Conservation (phyloP, 2,113 vertebrate species). For the Bathybates hornii region DNA sequence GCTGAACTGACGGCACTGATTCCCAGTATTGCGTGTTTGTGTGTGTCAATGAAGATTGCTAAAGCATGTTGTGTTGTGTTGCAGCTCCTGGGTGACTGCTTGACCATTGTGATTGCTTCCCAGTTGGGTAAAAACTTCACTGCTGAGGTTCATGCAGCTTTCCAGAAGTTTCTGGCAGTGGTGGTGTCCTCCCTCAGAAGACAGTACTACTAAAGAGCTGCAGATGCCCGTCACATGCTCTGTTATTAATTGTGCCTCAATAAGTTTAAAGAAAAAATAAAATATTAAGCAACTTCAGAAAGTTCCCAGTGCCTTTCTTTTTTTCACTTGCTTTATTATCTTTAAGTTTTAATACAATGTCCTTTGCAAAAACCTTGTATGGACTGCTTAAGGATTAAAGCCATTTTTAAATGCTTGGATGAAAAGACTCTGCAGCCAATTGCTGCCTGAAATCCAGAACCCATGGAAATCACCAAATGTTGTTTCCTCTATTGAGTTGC, state of each 20-base stretch:
- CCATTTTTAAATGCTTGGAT: neutral
- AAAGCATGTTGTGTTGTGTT: neutral
- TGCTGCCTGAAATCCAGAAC: neutral
- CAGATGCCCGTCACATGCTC: neutral
- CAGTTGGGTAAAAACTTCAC: slow-evolving; percentile 61
- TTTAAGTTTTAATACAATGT: neutral
- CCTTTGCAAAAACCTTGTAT: neutral
- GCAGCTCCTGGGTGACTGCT: neutral
- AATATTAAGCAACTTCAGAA: neutral
- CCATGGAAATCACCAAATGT: neutral
- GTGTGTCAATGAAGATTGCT: neutral
- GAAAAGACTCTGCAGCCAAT: neutral
- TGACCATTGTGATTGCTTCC: neutral
- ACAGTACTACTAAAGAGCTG: slow-evolving; percentile 71
- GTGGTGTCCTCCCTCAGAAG: slow-evolving; percentile 69
- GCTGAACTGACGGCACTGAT: neutral
- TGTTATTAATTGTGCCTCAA: neutral
- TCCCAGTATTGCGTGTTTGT: neutral
- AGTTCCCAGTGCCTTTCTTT: neutral
- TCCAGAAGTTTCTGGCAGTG: slow-evolving; percentile 34
- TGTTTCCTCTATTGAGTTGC: neutral
- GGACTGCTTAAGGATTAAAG: neutral
- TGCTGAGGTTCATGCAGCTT: slow-evolving; percentile 61
- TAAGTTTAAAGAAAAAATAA: neutral
- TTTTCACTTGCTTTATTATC: neutral